phyloP scores from a whole-genome alignment of 2,888 invertebrate genomes.

The Bellardia bayeri region DNA sequence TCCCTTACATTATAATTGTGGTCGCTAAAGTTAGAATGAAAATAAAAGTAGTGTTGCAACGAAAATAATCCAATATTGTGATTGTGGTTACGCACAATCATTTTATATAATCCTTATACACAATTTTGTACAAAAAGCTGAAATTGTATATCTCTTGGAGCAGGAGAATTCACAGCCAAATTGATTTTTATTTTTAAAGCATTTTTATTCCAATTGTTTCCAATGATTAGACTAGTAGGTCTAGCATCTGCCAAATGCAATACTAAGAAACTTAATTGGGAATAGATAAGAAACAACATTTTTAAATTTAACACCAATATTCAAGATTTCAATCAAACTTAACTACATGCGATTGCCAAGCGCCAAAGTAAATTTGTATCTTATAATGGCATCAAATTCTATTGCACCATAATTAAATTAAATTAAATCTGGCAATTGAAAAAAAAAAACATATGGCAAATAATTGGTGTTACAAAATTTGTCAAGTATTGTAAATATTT shows the following conservation, averaged over 20 bases:
- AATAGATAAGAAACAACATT: slow-evolving; percentile 27
- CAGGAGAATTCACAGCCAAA: too few species aligned
- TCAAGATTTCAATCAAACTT: slow-evolving; percentile 29
- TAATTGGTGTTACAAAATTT: slow-evolving; percentile 29
- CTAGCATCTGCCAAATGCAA: slow-evolving; percentile 34
- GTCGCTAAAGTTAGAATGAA: too few species aligned
- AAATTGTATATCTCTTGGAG: too few species aligned
- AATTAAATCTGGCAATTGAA: slow-evolving; percentile 1
- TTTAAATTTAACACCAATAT: slow-evolving; percentile 22
- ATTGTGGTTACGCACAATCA: too few species aligned
- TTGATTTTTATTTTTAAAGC: too few species aligned
- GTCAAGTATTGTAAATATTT: slow-evolving; percentile 15
- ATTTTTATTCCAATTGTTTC: neutral
- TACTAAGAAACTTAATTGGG: slow-evolving; percentile 3
- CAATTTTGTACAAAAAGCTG: too few species aligned
- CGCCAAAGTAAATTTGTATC: slow-evolving; percentile 31
- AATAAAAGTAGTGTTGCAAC: too few species aligned
- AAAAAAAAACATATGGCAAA: slow-evolving; percentile 36
- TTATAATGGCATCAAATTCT: slow-evolving; percentile 34
- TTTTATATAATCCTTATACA: too few species aligned
- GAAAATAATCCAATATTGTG: too few species aligned
- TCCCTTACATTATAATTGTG: too few species aligned
- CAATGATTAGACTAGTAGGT: neutral
- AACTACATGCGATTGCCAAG: slow-evolving; percentile 12
- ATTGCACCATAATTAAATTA: slow-evolving; percentile 10